phyloP scores from a whole-genome alignment of 2,113 vertebrate genomes.

The Sturnus vulgaris region DNA sequence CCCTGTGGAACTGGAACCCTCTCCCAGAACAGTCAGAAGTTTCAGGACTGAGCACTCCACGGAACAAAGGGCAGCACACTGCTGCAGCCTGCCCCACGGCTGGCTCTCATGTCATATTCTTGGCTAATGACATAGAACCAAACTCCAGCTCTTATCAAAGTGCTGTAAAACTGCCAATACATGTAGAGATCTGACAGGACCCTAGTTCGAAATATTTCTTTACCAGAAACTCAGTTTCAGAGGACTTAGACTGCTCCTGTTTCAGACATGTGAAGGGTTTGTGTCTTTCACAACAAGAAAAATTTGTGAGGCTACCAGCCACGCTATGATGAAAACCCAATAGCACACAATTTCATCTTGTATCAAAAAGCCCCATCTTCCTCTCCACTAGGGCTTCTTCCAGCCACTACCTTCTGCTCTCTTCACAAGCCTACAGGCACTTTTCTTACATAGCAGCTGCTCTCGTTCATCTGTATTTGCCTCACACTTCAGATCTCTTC shows the following conservation, averaged over 20 bases:
- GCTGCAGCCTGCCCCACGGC: not conserved
- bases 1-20: not conserved
- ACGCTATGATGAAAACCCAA: not conserved
- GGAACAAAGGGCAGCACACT: not conserved
- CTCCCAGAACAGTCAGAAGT: not conserved
- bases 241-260: not conserved
- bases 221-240: not conserved
- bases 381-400: not conserved
- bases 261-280: not conserved
- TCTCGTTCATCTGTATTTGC: not conserved
- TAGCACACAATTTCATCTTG: accelerated
- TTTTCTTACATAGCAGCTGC: not conserved
- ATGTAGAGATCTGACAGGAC: not conserved
- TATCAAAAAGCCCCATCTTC: not conserved
- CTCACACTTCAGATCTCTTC: not conserved
- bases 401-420: not conserved
- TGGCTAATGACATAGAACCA: not conserved
- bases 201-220: not conserved
- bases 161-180: not conserved
- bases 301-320: not conserved
- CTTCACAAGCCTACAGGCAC: not conserved
- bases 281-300: not conserved
- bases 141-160: not conserved
- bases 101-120: not conserved
- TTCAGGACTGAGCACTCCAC: not conserved